These are phyloP conservation scores for Lithophane ornitopus DNA, from an alignment of 2,888 invertebrate species.

Conservation along the genomic window DNA sequence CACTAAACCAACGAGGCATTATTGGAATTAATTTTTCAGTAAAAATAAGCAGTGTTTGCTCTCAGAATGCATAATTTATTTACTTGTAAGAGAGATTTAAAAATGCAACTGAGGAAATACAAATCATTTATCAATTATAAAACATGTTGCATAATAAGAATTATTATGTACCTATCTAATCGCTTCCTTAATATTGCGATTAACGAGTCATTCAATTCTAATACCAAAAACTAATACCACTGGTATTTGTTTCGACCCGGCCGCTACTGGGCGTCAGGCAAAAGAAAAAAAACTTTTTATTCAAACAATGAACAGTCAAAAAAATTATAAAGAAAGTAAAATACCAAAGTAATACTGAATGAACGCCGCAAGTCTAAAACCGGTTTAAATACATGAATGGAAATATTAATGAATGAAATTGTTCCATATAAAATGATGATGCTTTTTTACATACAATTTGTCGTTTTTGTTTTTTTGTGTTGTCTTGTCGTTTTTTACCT, in stretches of 20 bases:
- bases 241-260: no score
- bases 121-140: neutral
- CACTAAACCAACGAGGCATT: no score
- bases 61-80: neutral
- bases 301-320: neutral
- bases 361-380: neutral
- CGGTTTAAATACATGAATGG: conserved; percentile 25
- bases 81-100: neutral
- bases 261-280: no score
- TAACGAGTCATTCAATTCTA: no score
- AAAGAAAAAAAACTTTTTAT: neutral
- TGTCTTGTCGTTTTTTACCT: no score
- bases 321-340: neutral
- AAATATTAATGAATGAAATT: conserved; percentile 19
- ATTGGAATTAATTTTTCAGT: neutral
- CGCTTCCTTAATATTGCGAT: neutral
- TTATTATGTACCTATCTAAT: neutral
- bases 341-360: conserved; percentile 1
- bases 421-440: neutral
- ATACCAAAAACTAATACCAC: no score
- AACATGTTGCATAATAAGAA: neutral
- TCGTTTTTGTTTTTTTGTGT: neutral
- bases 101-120: neutral
- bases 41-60: neutral
- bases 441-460: neutral